phyloP scores from a whole-genome alignment of 2,888 invertebrate species.

The Cheilosia vernalis region DNA sequence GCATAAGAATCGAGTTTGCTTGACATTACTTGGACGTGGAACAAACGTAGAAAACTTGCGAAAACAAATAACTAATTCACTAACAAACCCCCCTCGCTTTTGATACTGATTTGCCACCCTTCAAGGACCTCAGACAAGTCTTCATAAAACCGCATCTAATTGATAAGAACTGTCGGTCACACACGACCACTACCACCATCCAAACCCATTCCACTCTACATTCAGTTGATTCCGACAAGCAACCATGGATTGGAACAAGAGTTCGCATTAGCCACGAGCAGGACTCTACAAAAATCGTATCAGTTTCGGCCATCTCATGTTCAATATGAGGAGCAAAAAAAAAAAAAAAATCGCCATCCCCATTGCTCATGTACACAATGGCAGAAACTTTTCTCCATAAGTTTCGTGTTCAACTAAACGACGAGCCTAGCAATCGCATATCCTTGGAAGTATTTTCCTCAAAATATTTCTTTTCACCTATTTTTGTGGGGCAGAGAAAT shows the following conservation, averaged over 20 bases:
- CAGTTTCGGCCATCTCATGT: background rate
- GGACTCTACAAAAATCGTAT: background rate
- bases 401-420: conserved; percentile 25
- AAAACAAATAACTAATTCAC: too few relatives aligned
- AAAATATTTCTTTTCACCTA: background rate
- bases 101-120: too few relatives aligned
- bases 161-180: too few relatives aligned
- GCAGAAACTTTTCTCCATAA: conserved; percentile 5
- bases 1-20: too few relatives aligned
- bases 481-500: background rate
- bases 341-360: background rate
- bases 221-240: background rate
- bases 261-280: background rate
- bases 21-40: too few relatives aligned
- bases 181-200: background rate
- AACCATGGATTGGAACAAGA: background rate
- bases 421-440: conserved; percentile 32
- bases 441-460: conserved; percentile 19
- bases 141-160: too few relatives aligned
- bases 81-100: too few relatives aligned
- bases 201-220: background rate
- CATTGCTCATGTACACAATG: background rate
- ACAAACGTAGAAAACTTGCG: too few relatives aligned
- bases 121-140: too few relatives aligned
- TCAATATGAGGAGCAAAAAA: background rate